Evolutionary conservation across 2,888 invertebrate species (phyloP), one percentile per base, ranked within the genome.

Genomic region (Parnassius mnemosyne): DNA sequence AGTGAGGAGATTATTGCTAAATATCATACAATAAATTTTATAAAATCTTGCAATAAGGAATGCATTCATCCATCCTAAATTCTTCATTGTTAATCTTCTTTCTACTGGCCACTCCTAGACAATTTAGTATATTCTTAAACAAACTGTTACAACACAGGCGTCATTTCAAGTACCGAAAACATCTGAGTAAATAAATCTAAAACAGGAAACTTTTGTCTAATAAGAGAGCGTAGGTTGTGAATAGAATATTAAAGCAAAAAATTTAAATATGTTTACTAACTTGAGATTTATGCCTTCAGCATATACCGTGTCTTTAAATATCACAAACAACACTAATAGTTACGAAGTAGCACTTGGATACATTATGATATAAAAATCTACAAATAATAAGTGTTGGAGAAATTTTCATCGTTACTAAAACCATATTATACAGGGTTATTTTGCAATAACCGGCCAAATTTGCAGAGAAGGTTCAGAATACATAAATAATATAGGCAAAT

Each of bases 181-280:
- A 89, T 69, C 87, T 89, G 89, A 80, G 80, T 77, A 87, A 89
- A 89, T 85, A 89, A 89, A 89, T 89, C 89, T 81, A 84, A 73
- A 64, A 65, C 64, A 65, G 67, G 68, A 71, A 68, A 60, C 72
- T 69, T 72, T 76, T 75, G 76, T 78, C 68, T 66, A 68, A 68
- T 67, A 65, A 61, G 65, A 67, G 53, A 52, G 62, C 60, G 61
- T 66, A 64, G 63, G 20, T 56, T 70, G 71, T 71, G 65, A 65
- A 66, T 63, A 65, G 68, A 70, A 70, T 67, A 69, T 62, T 63
- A 65, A 65, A 67, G 64, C 59, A 65, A 67, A 67, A 61, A 63
- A 68, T 63, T 64, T 68, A 68, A 74, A 67, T 68, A 68, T 71
- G 69, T 71, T 72, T 75, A 68, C 68, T 57, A 53, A 66, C 58